A percentile compares a stretch with the other conserved stretches of the same genome.
phyloP scores from a whole-genome alignment of 1,140 invertebrate genomes.

The Atopsyche davidsoni region DNA sequence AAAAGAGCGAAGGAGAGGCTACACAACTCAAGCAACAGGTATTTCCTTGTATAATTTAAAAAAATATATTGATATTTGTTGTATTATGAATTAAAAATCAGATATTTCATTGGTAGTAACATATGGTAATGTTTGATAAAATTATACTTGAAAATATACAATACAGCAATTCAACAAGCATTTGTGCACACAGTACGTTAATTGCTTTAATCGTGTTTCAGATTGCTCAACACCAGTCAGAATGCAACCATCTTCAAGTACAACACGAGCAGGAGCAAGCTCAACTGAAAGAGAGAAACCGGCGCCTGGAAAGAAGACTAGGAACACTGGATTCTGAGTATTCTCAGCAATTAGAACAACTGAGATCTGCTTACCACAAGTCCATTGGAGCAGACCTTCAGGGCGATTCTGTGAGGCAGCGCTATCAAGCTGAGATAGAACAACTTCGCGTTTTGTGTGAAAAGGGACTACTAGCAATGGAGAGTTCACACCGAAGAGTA shows the following conservation, averaged over 20 bases:
- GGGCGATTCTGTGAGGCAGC: constrained; percentile 64
- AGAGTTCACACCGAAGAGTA: constrained; percentile 79
- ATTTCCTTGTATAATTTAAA: not conserved
- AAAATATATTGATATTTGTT: too few species aligned
- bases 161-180: too few species aligned
- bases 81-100: too few species aligned
- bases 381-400: constrained; percentile 47
- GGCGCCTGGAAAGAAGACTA: constrained; percentile 59
- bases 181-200: too few species aligned
- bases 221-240: constrained; percentile 23
- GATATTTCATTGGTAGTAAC: too few species aligned
- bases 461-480: constrained; percentile 80
- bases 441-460: constrained; percentile 78
- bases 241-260: constrained; percentile 23
- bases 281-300: constrained; percentile 54
- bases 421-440: constrained; percentile 82
- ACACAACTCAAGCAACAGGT: constrained; percentile 26
- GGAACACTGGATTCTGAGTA: constrained; percentile 70
- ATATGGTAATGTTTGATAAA: too few species aligned
- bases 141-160: too few species aligned
- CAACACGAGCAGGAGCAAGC: constrained; percentile 43
- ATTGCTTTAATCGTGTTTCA: too few species aligned
- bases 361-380: constrained; percentile 63
- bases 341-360: constrained; percentile 66
- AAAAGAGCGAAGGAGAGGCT: constrained; percentile 23